Base-by-base conservation (phyloP, 2,113 vertebrate species). In the Thomomys bottae region DNA sequence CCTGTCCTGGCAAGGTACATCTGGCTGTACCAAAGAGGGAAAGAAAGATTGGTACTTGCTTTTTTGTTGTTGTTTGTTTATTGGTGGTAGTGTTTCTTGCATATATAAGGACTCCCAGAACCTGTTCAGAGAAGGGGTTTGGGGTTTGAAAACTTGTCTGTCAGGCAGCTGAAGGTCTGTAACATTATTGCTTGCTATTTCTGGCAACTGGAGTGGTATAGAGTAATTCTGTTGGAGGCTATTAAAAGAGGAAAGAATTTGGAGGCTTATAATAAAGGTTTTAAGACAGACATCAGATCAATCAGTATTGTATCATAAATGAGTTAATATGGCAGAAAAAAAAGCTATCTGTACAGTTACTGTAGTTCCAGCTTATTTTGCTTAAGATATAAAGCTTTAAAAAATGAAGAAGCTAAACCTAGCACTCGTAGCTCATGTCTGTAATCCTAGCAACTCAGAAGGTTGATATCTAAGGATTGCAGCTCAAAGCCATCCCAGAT, bases 311-410 rank as follows among this genome's bases (percentile, higher is more conserved):
- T 91, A n/a, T 76, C 49, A 71, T 40, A 42, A 3, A 8, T 88
- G 23, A 20, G 8, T 63, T 82, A 34, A 3, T 63, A 49, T 73
- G n/a, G 14, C 86, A 81, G 70, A 64, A 89, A 61, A 89, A 61
- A 28, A 73, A n/a, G 67, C 83, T 54, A 71, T 8, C 14, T 70
- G 34, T 17, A 71, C 63, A 54, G 12, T 54, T 54, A 34, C 64
- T 95, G 0, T 81, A 67, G 26, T 94, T 5, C 59, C 90, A 67
- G 38, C 85, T 78, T 76, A 30, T 70, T 92, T 96, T 88, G 8
- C 54, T 59, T 76, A 59, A 71, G 49, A 38, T 42, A n/a, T 75
- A 88, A 66, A 85, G 59, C 42, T 86, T 92, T 28, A 36, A 24
- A 42, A 73, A 91, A 36, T 40, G 24, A 73, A 15, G 64, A 32